Percentiles rank a stretch among this genome's conserved stretches.
These are phyloP conservation scores for Sceloporus undulatus DNA, from an alignment of 2,113 vertebrate species.

Conservation along the genomic window DNA sequence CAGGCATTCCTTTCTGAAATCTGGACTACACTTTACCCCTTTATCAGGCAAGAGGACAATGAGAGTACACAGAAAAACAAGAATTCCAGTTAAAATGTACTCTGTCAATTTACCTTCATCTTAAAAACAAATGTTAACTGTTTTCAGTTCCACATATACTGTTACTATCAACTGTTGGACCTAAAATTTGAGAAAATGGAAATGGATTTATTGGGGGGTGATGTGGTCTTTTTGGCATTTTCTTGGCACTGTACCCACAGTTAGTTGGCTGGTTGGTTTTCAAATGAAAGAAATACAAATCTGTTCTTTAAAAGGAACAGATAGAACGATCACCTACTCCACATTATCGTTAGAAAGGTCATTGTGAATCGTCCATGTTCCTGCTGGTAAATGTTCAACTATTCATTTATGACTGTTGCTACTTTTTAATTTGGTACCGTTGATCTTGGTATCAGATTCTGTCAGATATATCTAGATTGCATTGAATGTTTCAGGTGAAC, in stretches of 20 bases:
- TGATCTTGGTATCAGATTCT: conserved; percentile 65
- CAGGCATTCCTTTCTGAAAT: conserved; percentile 78
- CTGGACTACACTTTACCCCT: conserved; percentile 73
- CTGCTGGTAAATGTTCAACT: conserved; percentile 55
- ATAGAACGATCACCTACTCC: conserved; percentile 67
- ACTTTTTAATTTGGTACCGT: conserved; percentile 69
- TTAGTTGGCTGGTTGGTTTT: conserved; percentile 20
- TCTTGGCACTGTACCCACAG: conserved; percentile 44
- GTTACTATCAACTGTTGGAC: conserved; percentile 27
- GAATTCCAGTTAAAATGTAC: conserved; percentile 58
- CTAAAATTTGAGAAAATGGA: conserved; percentile 35
- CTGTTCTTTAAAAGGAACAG: conserved; percentile 66
- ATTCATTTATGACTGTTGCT: conserved; percentile 63
- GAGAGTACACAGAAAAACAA: conserved; percentile 68
- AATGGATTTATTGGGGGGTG: not conserved
- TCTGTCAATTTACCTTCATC: conserved; percentile 43
- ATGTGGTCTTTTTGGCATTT: not conserved
- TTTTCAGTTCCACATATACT: conserved; percentile 40
- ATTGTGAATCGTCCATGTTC: conserved; percentile 51
- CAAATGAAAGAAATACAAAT: conserved; percentile 62
- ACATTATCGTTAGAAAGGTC: not conserved
- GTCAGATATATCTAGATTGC: conserved; percentile 48
- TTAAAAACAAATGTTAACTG: conserved; percentile 55
- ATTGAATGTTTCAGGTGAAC: not conserved
- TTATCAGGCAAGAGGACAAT: conserved; percentile 68